Percentiles rank a stretch among this genome's conserved stretches.
Evolutionary conservation across 2,113 vertebrate genomes (phyloP).

Genomic region (Syngnathoides biaculeatus): DNA sequence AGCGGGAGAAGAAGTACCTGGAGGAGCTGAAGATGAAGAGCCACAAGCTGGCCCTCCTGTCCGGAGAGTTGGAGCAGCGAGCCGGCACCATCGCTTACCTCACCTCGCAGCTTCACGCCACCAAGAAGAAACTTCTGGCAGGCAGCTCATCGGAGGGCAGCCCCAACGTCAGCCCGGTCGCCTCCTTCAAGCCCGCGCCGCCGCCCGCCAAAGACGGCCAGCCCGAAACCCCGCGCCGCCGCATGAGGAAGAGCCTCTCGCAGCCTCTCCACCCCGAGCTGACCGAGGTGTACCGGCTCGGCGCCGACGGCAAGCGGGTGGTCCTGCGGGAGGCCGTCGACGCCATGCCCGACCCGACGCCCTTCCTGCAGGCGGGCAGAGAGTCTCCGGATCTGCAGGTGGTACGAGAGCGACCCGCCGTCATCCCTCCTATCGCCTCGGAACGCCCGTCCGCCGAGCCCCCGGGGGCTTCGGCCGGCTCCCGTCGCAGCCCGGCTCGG

Average conservation of each 20-base stretch:
- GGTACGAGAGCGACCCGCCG: constrained; percentile 82
- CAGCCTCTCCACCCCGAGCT: constrained; percentile 91
- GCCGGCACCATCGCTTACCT: constrained; percentile 93
- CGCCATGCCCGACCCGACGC: constrained; percentile 95
- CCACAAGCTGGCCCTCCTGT: constrained; percentile 88
- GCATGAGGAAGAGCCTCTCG: constrained; percentile 96
- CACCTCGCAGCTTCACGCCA: constrained; percentile 90
- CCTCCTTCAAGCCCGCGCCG: constrained; percentile 82
- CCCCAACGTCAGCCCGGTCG: constrained; percentile 79
- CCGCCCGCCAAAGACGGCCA: constrained; percentile 72
- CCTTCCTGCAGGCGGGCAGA: constrained; percentile 82
- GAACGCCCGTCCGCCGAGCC: constrained; percentile 65
- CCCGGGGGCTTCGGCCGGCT: constrained; percentile 65
- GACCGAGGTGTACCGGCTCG: constrained; percentile 88
- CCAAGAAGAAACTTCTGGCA: constrained; percentile 85
- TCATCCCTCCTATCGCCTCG: constrained; percentile 88
- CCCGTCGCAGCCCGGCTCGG: constrained; percentile 78
- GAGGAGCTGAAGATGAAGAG: constrained; percentile 97
- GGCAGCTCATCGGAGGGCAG: constrained; percentile 79
- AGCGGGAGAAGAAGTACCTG: constrained; percentile 92
- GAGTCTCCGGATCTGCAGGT: constrained; percentile 78
- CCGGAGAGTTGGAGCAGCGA: constrained; percentile 91
- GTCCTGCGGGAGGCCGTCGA: constrained; percentile 85
- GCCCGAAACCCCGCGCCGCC: constrained; percentile 79
- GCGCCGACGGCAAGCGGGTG: constrained; percentile 82